Base-by-base conservation (phyloP, 1,140 invertebrate genomes). In the Pantala flavescens region DNA sequence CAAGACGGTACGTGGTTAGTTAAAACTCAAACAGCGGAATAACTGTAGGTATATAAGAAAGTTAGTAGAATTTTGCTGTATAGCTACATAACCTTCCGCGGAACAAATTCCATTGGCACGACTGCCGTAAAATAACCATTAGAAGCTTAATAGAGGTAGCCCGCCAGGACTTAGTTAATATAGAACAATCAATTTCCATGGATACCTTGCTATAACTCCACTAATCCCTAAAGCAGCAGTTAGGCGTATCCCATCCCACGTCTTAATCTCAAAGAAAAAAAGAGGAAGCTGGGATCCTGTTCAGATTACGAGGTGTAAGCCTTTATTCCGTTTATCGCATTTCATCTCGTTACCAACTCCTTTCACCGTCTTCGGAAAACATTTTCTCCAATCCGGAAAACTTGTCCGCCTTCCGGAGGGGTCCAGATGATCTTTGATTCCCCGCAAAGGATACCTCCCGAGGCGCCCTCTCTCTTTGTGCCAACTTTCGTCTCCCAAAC, bases 381-480 rank as follows among this genome's bases (percentile, higher is more conserved):
- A 63, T 63, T 63, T 63, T 63, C 14, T 21, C 49, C 49, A 63
- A 63, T 63, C n/a, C 49, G 9, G 28, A 36, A 63, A 63, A 63
- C 49, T 63, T 63, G 12, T 63, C 12, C 49, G 28, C 49, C 12
- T 7, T 12, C 14, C 5, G 3, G n/a, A 63, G 49, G 49, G 49
- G 49, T 63, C 49, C 49, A 63, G 49, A 63, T 63, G 12, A 63
- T 63, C 49, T 63, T 63, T 63, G 49, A 63, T 63, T 63, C 49
- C 49, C n/a, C 49, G 12, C 49, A 63, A 63, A 63, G 12, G 49
- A 14, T 63, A 7, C 49, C 3, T 21, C 28, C 49, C 12, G 3
- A 14, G 49, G 49, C 49, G 49, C 12, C 49, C 49, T 63, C 49
- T 21, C 49, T 63, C 49, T 63, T 63, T 63, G 49, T 7, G 49